Conservation (phyloP, 92 coral and sea anemone genomes). For the Phymanthus crucifer region DNA sequence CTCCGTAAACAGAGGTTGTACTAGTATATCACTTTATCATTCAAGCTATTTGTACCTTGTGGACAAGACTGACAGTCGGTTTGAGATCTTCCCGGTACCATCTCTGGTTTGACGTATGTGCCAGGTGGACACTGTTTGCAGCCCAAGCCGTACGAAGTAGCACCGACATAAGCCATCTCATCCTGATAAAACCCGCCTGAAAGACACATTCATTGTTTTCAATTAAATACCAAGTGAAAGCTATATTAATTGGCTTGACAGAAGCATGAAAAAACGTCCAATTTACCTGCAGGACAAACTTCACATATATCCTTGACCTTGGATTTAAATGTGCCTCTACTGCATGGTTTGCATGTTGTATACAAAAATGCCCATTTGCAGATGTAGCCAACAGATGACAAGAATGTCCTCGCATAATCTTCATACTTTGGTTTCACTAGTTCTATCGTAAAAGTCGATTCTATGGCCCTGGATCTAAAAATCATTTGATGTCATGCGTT, state of each 20-base stretch:
- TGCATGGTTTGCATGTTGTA: neutral
- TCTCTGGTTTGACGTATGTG: neutral
- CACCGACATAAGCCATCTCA: neutral
- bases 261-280: neutral
- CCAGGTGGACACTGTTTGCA: neutral
- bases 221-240: too few relatives aligned
- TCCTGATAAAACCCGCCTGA: neutral
- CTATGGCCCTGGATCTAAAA: neutral
- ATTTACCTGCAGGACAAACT: neutral
- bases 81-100: neutral
- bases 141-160: neutral
- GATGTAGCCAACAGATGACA: neutral
- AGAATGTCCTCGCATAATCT: neutral
- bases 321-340: neutral
- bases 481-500: neutral
- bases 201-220: too few relatives aligned
- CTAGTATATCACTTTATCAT: too few relatives aligned
- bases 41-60: neutral
- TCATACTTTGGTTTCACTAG: neutral
- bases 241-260: too few relatives aligned
- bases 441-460: neutral
- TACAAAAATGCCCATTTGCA: neutral
- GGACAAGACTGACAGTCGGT: neutral
- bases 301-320: neutral
- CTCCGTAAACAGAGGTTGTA: too few relatives aligned